A percentile compares a stretch with the other conserved stretches of the same genome.
phyloP scores from a whole-genome alignment of 2,888 invertebrate species.

The Phlogophora meticulosa region DNA sequence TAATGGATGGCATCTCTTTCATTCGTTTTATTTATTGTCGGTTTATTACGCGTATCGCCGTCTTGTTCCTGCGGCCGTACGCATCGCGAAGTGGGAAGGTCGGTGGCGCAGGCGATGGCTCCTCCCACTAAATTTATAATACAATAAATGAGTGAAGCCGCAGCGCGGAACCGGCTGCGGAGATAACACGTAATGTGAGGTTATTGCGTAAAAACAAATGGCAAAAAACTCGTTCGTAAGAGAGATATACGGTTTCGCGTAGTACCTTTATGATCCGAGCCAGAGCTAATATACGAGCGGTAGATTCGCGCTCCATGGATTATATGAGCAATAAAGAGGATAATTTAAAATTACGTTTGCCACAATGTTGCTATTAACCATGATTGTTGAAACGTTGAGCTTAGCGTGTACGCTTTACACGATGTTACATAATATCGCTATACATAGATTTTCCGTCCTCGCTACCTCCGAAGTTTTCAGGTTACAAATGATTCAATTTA shows the following conservation, averaged over 20 bases:
- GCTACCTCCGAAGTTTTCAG: constrained; percentile 60
- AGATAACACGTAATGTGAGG: constrained; percentile 87
- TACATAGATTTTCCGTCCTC: constrained; percentile 40
- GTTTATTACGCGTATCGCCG: constrained; percentile 80
- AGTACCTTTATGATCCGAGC: constrained; percentile 84
- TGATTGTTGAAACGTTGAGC: constrained; percentile 75
- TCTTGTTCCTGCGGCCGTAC: constrained; percentile 81
- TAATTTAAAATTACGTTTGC: constrained; percentile 86
- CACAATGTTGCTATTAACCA: constrained; percentile 82
- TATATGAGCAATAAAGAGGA: constrained; percentile 85
- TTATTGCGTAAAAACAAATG: constrained; percentile 88
- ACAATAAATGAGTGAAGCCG: constrained; percentile 88
- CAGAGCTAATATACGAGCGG: constrained; percentile 82
- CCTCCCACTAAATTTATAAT: constrained; percentile 90
- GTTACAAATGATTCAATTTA: constrained; percentile 67
- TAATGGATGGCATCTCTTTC: constrained; percentile 81
- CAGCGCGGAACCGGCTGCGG: constrained; percentile 82
- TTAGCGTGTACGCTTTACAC: constrained; percentile 62
- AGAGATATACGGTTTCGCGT: constrained; percentile 84
- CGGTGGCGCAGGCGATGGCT: constrained; percentile 80
- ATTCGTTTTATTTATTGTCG: constrained; percentile 79
- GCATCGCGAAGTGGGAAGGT: constrained; percentile 86
- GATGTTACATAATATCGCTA: constrained; percentile 58
- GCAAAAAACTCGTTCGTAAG: constrained; percentile 83
- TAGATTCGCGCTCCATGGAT: constrained; percentile 84